Base-by-base conservation (phyloP, 2,888 invertebrate species). In the Tinea semifulvella region DNA sequence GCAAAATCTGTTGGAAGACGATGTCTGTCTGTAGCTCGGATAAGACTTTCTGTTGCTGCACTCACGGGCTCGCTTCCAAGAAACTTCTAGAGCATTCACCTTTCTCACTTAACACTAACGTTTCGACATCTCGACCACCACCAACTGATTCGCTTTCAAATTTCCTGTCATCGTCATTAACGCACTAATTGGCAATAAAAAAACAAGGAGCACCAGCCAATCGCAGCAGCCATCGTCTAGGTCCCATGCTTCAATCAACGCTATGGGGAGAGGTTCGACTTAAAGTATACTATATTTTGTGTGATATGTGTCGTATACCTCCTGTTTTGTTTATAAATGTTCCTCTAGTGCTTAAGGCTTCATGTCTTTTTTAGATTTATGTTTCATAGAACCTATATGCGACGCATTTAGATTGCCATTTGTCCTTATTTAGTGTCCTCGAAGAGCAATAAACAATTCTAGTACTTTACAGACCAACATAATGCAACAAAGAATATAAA, bases 21-120 rank as follows among this genome's bases (percentile, higher is more conserved):
- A 6, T 26, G 42, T 27, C 27, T 27, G 42, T 22, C 22, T 18
- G 38, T 40, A 43, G 31, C 17, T 59, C 55, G 68, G 18, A 75
- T 72, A 66, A 69, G 76, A 36, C 18, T 36, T 36, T 18, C 18
- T 8, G 3, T 36, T 36, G 17, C 77, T 70, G 72, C 75, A 74
- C 75, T 65, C 65, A 69, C 64, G 76, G 76, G 75, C 57, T 63
- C 69, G 77, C 70, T 77, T 76, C 69, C 68, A 70, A 70, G 73
- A 75, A 74, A 63, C 38, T 38, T 38, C 38, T 38, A 38, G 16
- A 38, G 38, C 38, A 38, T 26, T 42, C 26, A 42, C 25, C 14
- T 31, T 2, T 31, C 20, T 16, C 25, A 42, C 25, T 19, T 17
- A 38, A 38, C 38, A 38, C 38, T 38, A 38, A 38, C 31, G 17